A percentile compares a stretch with the other conserved stretches of the same genome.
phyloP scores from a whole-genome alignment of 2,888 invertebrate genomes.

The Trichogramma evanescens region DNA sequence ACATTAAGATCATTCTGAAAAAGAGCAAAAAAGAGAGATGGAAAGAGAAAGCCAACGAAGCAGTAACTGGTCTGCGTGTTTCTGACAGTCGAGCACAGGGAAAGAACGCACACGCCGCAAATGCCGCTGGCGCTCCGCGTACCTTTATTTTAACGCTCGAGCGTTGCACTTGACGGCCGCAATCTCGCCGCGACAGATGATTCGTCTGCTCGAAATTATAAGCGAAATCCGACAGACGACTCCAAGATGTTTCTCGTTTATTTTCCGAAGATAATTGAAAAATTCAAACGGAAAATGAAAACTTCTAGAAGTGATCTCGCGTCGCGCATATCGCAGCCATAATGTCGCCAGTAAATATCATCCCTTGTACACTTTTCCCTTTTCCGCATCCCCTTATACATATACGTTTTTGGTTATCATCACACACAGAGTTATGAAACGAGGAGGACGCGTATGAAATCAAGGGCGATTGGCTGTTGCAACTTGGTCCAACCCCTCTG shows the following conservation, averaged over 20 bases:
- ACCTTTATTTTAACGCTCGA: conserved; percentile 29
- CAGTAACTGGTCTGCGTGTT: conserved; percentile 34
- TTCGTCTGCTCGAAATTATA: conserved; percentile 38
- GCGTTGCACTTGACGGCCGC: conserved; percentile 43
- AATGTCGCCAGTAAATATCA: too few species aligned
- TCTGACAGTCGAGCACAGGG: conserved; percentile 29
- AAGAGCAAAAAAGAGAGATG: too few species aligned
- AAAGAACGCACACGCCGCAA: conserved; percentile 7
- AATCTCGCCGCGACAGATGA: conserved; percentile 34
- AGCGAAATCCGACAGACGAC: conserved; percentile 28
- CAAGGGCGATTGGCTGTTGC: conserved; percentile 1
- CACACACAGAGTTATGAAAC: conserved; percentile 1
- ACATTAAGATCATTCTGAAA: too few species aligned
- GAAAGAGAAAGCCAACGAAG: conserved; percentile 2
- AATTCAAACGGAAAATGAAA: too few species aligned
- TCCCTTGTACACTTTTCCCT: too few species aligned
- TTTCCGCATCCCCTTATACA: too few species aligned
- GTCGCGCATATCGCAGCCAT: too few species aligned
- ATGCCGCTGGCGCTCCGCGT: conserved; percentile 19
- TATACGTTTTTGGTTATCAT: too few species aligned
- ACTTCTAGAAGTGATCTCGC: too few species aligned
- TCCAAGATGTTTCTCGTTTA: conserved; percentile 9
- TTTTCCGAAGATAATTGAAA: not conserved
- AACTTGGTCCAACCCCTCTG: conserved; percentile 6
- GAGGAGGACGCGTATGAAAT: not conserved